Conservation (phyloP, 2,797 vertebrate species). For the Anguilla marmorata region DNA sequence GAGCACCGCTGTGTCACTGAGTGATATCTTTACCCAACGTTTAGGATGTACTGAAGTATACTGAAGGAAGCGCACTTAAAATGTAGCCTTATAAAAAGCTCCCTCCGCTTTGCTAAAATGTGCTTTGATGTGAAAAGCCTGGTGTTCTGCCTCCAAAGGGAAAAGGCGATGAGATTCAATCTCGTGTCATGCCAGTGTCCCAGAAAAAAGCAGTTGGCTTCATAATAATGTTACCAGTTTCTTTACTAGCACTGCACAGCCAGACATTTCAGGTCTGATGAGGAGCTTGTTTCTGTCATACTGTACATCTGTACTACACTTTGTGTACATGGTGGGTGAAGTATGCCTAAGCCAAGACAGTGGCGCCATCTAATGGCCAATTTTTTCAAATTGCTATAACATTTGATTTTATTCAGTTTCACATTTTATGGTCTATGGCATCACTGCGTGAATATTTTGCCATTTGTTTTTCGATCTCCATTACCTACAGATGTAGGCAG, state of each 20-base stretch:
- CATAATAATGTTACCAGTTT: neutral
- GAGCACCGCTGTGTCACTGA: neutral
- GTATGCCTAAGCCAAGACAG: constrained; percentile 30
- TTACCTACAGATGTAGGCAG: neutral
- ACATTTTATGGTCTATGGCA: neutral
- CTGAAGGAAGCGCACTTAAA: neutral
- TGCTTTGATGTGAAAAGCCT: too few species aligned
- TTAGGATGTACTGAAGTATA: neutral
- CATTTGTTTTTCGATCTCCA: neutral
- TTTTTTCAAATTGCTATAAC: neutral
- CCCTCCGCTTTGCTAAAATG: too few species aligned
- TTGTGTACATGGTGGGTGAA: constrained; percentile 26
- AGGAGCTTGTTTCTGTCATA: neutral
- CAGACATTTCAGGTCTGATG: neutral
- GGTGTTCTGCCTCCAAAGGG: too few species aligned
- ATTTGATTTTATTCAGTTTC: neutral
- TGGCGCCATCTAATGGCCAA: constrained; percentile 68
- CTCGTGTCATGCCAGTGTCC: neutral
- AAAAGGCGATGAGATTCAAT: too few species aligned
- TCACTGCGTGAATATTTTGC: too few species aligned
- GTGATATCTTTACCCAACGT: neutral
- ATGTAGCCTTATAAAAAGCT: too few species aligned
- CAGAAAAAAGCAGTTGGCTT: neutral
- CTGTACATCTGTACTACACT: neutral
- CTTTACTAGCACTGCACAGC: neutral